A percentile compares a stretch with the other conserved stretches of the same genome.
Evolutionary conservation across 2,113 vertebrate genomes (phyloP).

Genomic region (Mastomys natalensis): DNA sequence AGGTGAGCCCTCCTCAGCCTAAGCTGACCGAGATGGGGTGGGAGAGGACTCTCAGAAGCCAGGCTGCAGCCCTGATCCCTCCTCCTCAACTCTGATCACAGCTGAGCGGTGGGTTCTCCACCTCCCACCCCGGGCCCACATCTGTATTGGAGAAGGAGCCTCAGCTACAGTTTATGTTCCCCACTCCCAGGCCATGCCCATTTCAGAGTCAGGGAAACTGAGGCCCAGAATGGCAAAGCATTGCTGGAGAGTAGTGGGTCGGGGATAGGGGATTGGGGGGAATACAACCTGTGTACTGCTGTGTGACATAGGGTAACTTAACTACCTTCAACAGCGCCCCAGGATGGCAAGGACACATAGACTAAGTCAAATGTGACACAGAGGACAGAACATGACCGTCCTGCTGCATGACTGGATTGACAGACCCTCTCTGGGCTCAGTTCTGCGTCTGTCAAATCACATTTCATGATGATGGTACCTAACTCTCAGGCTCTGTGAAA

Average conservation of each 20-base stretch:
- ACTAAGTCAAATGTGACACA: background rate
- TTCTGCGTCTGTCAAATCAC: background rate
- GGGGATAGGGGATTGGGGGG: no score
- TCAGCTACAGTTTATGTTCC: background rate
- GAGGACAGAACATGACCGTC: background rate
- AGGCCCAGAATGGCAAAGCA: background rate
- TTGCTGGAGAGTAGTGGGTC: background rate
- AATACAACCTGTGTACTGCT: background rate
- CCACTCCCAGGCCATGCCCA: background rate
- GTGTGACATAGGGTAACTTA: background rate
- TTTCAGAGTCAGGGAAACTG: background rate
- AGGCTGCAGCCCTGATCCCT: background rate
- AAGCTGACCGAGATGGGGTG: background rate
- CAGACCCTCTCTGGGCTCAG: background rate
- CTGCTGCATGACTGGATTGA: background rate
- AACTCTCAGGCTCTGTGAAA: background rate
- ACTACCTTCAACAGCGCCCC: background rate
- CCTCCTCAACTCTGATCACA: background rate
- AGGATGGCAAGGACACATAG: background rate
- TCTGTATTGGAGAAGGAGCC: background rate
- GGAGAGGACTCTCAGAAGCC: accelerated
- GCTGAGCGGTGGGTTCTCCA: background rate
- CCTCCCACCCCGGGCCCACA: background rate
- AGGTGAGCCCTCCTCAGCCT: slow-evolving; percentile 47
- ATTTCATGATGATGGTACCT: background rate